Percentiles rank a stretch among this genome's conserved stretches.
These are phyloP conservation scores for Pseudomyrmex cubaensis DNA, from an alignment of 1,140 invertebrate species.

Conservation along the genomic window DNA sequence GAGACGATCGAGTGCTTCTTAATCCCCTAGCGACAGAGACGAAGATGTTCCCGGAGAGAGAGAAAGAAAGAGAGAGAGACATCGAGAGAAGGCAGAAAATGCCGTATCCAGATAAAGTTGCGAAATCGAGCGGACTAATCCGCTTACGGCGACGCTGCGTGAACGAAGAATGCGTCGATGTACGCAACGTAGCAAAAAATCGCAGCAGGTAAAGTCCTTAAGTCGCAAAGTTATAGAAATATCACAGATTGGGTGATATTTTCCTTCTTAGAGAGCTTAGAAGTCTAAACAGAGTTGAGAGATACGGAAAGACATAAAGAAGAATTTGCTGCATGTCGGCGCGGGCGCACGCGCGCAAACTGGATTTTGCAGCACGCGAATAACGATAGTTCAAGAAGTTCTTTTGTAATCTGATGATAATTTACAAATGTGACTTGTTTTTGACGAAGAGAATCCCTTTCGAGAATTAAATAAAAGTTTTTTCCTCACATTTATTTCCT, in stretches of 20 bases:
- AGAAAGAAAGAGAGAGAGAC: conserved; percentile 29
- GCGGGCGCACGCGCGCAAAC: not conserved
- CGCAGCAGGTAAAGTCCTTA: conserved; percentile 38
- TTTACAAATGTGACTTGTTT: conserved; percentile 17
- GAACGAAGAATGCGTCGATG: conserved; percentile 38
- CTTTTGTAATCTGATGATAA: not conserved
- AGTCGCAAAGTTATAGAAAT: conserved; percentile 70
- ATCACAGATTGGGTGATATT: conserved; percentile 37
- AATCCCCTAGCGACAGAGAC: conserved; percentile 51
- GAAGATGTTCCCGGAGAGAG: not conserved
- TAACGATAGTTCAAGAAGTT: not conserved
- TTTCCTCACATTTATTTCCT: not conserved
- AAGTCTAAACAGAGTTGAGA: conserved; percentile 18
- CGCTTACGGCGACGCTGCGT: conserved; percentile 68
- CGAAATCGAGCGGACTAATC: conserved; percentile 75
- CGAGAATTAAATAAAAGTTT: conserved; percentile 1
- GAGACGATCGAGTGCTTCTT: conserved; percentile 37
- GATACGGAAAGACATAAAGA: not conserved
- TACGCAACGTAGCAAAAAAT: conserved; percentile 26
- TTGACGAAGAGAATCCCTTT: not conserved
- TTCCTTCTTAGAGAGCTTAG: conserved; percentile 22
- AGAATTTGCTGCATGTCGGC: conserved; percentile 27
- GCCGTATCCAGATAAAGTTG: conserved; percentile 68
- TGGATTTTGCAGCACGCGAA: not conserved
- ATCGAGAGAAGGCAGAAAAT: conserved; percentile 23